These are phyloP conservation scores for Cheirogaleus medius DNA, from an alignment of 2,113 vertebrate species.

Conservation along the genomic window DNA sequence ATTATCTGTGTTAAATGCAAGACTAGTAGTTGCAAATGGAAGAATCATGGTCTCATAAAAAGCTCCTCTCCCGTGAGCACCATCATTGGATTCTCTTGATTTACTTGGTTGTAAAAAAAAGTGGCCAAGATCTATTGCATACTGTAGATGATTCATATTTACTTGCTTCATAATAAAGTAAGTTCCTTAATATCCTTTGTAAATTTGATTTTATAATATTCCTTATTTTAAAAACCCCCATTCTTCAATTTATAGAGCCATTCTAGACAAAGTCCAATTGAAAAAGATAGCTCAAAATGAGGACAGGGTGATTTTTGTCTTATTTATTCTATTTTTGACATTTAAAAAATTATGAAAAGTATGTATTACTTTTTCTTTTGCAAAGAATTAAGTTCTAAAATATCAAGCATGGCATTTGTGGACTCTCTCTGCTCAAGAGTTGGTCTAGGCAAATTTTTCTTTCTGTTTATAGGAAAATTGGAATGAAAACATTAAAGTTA, in stretches of 20 bases:
- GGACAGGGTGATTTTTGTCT: background rate
- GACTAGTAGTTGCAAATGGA: background rate
- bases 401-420: background rate
- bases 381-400: constrained; percentile 11
- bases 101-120: background rate
- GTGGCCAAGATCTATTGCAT: background rate
- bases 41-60: background rate
- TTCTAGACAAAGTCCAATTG: background rate
- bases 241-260: background rate
- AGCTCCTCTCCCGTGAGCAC: background rate
- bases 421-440: background rate
- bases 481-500: constrained; percentile 32
- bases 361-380: constrained; percentile 15
- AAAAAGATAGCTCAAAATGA: background rate
- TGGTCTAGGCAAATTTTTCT: background rate
- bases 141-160: background rate
- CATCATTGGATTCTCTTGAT: background rate
- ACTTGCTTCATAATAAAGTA: background rate
- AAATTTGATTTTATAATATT: constrained; percentile 11
- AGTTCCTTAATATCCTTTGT: background rate
- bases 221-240: background rate
- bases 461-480: background rate
- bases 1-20: background rate
- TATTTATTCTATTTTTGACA: background rate
- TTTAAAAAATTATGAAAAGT: background rate